A percentile compares a stretch with the other conserved stretches of the same genome.
These are phyloP conservation scores for Monopis laevigella DNA, from an alignment of 2,888 invertebrate genomes.

Conservation along the genomic window DNA sequence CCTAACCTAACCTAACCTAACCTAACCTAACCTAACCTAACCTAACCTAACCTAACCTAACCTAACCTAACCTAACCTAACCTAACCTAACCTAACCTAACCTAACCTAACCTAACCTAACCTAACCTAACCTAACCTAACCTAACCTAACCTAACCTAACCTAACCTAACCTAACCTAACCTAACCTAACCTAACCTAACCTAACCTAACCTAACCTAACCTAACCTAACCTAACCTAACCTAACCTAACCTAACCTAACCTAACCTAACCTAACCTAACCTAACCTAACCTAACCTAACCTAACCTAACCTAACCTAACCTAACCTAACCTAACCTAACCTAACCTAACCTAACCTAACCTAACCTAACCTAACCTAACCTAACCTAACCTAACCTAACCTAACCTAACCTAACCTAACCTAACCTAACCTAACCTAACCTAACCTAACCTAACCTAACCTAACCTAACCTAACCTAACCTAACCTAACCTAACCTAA, in stretches of 20 bases:
- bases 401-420: conserved; percentile 13
- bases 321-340: conserved; percentile 24
- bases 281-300: conserved; percentile 22
- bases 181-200: conserved; percentile 22
- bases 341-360: conserved; percentile 23
- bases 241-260: conserved; percentile 24
- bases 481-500: conserved; percentile 12
- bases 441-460: conserved; percentile 16
- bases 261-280: conserved; percentile 23
- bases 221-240: conserved; percentile 20
- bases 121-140: conserved; percentile 15
- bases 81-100: conserved; percentile 10
- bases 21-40: conserved; percentile 11
- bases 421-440: conserved; percentile 16
- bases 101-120: conserved; percentile 14
- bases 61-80: conserved; percentile 12
- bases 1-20: conserved; percentile 6
- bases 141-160: conserved; percentile 13
- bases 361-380: conserved; percentile 23
- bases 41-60: conserved; percentile 11
- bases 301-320: conserved; percentile 23
- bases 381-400: conserved; percentile 22
- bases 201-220: conserved; percentile 22
- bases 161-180: conserved; percentile 15
- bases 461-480: conserved; percentile 13